Evolutionary conservation across 2,888 invertebrate species (phyloP).

Genomic region (Leptarthrus brevirostris): DNA sequence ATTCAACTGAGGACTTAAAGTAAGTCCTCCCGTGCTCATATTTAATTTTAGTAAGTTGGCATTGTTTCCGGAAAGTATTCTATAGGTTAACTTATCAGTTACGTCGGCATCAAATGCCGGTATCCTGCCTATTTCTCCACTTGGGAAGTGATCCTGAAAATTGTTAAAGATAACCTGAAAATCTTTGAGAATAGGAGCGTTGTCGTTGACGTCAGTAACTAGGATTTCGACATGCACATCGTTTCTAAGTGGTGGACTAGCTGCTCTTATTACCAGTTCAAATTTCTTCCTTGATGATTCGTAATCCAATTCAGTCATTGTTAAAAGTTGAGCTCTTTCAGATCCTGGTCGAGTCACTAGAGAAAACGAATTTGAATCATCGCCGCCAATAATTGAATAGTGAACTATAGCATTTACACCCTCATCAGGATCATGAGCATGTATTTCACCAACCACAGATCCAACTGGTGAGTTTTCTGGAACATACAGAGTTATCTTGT

Average conservation of each 20-base stretch:
- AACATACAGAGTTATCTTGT: conserved; percentile 88
- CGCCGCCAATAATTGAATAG: conserved; percentile 94
- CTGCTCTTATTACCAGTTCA: conserved; percentile 88
- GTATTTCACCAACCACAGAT: conserved; percentile 90
- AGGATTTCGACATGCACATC: conserved; percentile 89
- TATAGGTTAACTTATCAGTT: conserved; percentile 83
- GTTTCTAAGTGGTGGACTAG: conserved; percentile 88
- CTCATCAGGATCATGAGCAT: conserved; percentile 92
- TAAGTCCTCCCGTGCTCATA: conserved; percentile 84
- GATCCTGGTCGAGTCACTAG: conserved; percentile 84
- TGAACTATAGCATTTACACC: conserved; percentile 91
- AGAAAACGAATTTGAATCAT: conserved; percentile 88
- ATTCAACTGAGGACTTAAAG: conserved; percentile 90
- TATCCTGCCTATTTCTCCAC: conserved; percentile 89
- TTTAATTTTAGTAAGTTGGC: conserved; percentile 89
- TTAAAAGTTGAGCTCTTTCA: conserved; percentile 87
- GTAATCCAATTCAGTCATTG: conserved; percentile 93
- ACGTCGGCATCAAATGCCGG: conserved; percentile 97
- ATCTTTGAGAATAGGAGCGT: conserved; percentile 90
- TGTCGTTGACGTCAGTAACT: conserved; percentile 95
- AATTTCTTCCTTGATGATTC: conserved; percentile 93
- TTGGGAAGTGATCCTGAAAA: conserved; percentile 92
- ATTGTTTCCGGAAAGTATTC: conserved; percentile 91
- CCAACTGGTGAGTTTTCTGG: conserved; percentile 97
- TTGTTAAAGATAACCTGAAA: conserved; percentile 96